Evolutionary conservation across 2,888 invertebrate genomes (phyloP), one percentile per base, ranked within the genome.

Genomic region (Patella depressa): DNA sequence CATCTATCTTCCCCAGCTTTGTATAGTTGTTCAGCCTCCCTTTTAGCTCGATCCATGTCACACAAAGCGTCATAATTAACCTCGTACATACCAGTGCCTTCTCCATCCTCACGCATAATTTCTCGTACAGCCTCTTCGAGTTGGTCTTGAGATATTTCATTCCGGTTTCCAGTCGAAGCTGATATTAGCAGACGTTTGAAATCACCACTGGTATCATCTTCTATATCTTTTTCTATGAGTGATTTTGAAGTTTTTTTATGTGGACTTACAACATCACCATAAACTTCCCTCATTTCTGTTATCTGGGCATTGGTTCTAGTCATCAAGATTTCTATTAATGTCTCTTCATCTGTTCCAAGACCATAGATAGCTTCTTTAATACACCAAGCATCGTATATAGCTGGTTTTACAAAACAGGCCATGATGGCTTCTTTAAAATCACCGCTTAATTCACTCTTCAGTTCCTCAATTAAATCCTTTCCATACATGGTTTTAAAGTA

Each of bases 181-280:
- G 98, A 96, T 45, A 97, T 95, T 93, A 98, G 94, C 70, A 98
- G 93, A 76, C 97, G 94, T 91, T 96, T 95, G 93, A 98, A 98
- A 89, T 95, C 95, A 17, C 98, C 98, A 73, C 96, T 96, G 2
- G 98, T 98, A 91, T 98, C 98, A 74, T 95, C 94, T 82, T 94
- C 94, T 53, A 98, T 92, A 90, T 97, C 97, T 74, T 95, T 94
- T 89, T 98, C 97, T 85, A 98, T 93, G 71, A 82, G 74, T 15
- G 83, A 79, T 11, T 81, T 75, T 34, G 53, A 70, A 5, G 76
- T 78, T 69, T 81, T 81, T 72, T 83, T 82, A 78, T 82, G 77
- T 55, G 86, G 86, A 73, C 84, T 84, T 2, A 85, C 86, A 75
- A 87, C 87, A 77, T 83, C 78, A 74, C 82, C 83, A 79, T 88